phyloP scores from a whole-genome alignment of 1,140 invertebrate genomes.

The Drosophila pachea region DNA sequence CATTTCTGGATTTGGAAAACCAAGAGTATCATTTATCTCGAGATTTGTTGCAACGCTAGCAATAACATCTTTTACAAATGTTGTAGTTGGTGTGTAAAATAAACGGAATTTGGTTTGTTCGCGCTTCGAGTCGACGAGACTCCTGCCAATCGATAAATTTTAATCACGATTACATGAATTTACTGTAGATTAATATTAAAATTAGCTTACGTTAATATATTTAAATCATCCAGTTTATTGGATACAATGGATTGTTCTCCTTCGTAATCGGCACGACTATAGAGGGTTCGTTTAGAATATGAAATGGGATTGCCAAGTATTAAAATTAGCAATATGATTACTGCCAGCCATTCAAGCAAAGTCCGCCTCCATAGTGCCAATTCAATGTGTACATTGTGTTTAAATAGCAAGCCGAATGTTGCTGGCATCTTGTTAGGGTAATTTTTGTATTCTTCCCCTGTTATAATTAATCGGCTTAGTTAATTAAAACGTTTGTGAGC shows the following conservation, averaged over 20 bases:
- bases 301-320: conserved; percentile 56
- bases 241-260: conserved; percentile 32
- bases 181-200: background rate
- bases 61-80: conserved; percentile 21
- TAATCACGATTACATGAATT: background rate
- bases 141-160: conserved; percentile 1
- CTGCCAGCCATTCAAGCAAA: conserved; percentile 42
- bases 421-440: conserved; percentile 49
- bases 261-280: conserved; percentile 18
- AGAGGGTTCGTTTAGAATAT: conserved; percentile 48
- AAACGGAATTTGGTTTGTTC: conserved; percentile 52
- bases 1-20: background rate
- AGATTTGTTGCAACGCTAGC: conserved; percentile 25
- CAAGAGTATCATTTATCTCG: conserved; percentile 39
- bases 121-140: conserved; percentile 47
- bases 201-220: conserved; percentile 54
- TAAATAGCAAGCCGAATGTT: conserved; percentile 48
- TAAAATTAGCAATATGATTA: conserved; percentile 51
- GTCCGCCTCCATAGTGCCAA: conserved; percentile 47
- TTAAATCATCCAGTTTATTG: conserved; percentile 44
- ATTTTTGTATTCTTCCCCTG: background rate
- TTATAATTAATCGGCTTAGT: background rate
- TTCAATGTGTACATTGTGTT: conserved; percentile 56
- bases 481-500: conserved; percentile 9
- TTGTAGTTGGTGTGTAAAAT: conserved; percentile 37